Percentiles rank a stretch among this genome's conserved stretches.
Conservation (phyloP, 1,140 invertebrate species). For the Habropoda laboriosa region DNA sequence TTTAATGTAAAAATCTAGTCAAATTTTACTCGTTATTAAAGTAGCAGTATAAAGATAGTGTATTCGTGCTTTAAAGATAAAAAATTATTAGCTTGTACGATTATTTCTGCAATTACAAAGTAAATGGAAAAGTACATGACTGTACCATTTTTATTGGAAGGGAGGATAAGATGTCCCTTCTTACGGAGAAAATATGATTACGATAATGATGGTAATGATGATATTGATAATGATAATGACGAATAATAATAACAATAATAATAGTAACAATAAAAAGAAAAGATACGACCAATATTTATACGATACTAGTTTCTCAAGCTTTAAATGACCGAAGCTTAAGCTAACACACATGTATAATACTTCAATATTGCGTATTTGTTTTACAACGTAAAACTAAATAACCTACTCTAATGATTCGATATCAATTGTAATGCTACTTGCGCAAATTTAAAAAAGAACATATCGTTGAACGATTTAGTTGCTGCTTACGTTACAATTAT, state of each 20-base stretch:
- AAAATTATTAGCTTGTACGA: slow-evolving; percentile 39
- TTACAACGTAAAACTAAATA: slow-evolving; percentile 11
- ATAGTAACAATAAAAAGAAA: neutral
- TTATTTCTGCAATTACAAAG: slow-evolving; percentile 18
- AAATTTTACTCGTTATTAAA: slow-evolving; percentile 54
- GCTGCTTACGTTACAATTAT: slow-evolving; percentile 24
- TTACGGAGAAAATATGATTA: neutral
- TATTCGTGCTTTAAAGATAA: slow-evolving; percentile 46
- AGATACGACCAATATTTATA: slow-evolving; percentile 36
- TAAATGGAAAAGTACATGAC: slow-evolving; percentile 1
- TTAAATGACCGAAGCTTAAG: slow-evolving; percentile 38
- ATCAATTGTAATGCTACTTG: slow-evolving; percentile 8
- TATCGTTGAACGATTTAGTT: slow-evolving; percentile 30
- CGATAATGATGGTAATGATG: neutral
- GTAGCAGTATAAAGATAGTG: slow-evolving; percentile 23
- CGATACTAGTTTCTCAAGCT: slow-evolving; percentile 46
- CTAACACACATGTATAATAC: slow-evolving; percentile 38
- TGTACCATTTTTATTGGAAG: slow-evolving; percentile 34
- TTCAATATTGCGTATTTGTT: slow-evolving; percentile 32
- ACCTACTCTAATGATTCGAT: too few species aligned
- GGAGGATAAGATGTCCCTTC: slow-evolving; percentile 26
- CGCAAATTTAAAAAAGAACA: slow-evolving; percentile 17
- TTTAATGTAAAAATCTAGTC: slow-evolving; percentile 60
- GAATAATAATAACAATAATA: neutral
- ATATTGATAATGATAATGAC: neutral